A percentile compares a stretch with the other conserved stretches of the same genome.
These are phyloP conservation scores for Serripes groenlandicus DNA, from an alignment of 2,888 invertebrate species.

Conservation along the genomic window DNA sequence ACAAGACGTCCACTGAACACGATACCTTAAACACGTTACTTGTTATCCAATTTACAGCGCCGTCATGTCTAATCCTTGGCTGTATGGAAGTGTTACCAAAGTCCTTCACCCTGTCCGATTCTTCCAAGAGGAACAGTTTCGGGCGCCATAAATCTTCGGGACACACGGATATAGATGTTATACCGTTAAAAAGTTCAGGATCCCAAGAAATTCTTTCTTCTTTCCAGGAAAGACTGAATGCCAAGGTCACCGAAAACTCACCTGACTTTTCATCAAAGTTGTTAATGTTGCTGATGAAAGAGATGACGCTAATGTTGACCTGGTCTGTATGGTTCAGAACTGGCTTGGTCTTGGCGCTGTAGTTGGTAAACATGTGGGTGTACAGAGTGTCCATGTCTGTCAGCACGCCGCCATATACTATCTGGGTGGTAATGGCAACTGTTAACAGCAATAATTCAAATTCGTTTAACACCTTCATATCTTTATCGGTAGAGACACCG, in stretches of 20 bases:
- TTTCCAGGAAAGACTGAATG: slow-evolving; percentile 21
- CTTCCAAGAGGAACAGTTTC: slow-evolving; percentile 28
- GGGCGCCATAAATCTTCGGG: slow-evolving; percentile 52
- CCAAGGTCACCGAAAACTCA: slow-evolving; percentile 25
- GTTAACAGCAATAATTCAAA: too few relatives aligned
- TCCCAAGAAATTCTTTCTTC: slow-evolving; percentile 44
- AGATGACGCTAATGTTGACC: background rate
- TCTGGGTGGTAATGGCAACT: too few relatives aligned
- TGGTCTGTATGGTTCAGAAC: slow-evolving; percentile 17
- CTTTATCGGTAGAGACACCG: too few relatives aligned
- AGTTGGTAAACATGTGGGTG: slow-evolving; percentile 24
- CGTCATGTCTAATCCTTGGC: slow-evolving; percentile 19
- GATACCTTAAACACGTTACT: slow-evolving; percentile 27
- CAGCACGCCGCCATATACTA: too few relatives aligned
- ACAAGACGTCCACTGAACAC: slow-evolving; percentile 45
- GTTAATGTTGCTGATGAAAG: slow-evolving; percentile 33
- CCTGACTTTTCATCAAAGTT: slow-evolving; percentile 57
- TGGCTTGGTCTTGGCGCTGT: slow-evolving; percentile 33
- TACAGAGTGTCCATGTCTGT: slow-evolving; percentile 24
- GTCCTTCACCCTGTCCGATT: slow-evolving; percentile 5
- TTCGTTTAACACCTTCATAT: too few relatives aligned
- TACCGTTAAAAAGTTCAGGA: background rate
- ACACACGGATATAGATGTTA: slow-evolving; percentile 8
- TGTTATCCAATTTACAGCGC: slow-evolving; percentile 22
- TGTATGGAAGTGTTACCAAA: slow-evolving; percentile 23